phyloP scores from a whole-genome alignment of 2,113 vertebrate species.

The Clarias gariepinus region DNA sequence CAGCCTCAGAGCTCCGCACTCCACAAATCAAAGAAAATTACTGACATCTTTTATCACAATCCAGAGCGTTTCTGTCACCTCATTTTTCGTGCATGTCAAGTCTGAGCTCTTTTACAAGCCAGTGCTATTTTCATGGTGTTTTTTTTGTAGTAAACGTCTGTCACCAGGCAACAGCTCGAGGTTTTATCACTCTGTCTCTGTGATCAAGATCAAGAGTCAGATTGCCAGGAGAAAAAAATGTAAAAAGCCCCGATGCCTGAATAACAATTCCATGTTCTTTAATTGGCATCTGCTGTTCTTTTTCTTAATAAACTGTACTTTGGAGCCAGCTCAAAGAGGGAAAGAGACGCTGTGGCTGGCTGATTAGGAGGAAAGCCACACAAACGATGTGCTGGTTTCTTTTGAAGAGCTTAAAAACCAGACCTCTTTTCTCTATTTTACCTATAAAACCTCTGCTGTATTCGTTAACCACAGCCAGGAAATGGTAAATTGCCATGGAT shows the following conservation, averaged over 20 bases:
- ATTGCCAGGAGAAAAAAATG: neutral
- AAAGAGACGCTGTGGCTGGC: neutral
- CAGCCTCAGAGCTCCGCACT: neutral
- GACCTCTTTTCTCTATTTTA: neutral
- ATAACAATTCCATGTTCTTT: slow-evolving; percentile 8
- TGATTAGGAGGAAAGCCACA: neutral
- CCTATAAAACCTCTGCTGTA: neutral
- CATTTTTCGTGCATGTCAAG: slow-evolving; percentile 10
- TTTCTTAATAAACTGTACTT: neutral
- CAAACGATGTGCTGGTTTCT: neutral
- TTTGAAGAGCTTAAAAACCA: neutral
- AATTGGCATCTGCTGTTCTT: slow-evolving; percentile 22
- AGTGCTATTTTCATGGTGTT: neutral
- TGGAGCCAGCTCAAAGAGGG: neutral
- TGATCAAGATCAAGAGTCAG: slow-evolving; percentile 40
- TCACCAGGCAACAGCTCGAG: slow-evolving; percentile 67
- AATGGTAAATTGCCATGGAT: neutral
- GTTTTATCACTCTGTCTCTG: slow-evolving; percentile 51
- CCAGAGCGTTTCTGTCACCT: neutral
- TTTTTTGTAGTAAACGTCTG: slow-evolving; percentile 41
- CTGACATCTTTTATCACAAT: neutral
- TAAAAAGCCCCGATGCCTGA: neutral
- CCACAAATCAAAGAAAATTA: slow-evolving; percentile 12
- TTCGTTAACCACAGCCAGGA: neutral
- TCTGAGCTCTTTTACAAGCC: neutral